A percentile compares a stretch with the other conserved stretches of the same genome.
phyloP scores from a whole-genome alignment of 2,113 vertebrate genomes.

The Geothlypis trichas region DNA sequence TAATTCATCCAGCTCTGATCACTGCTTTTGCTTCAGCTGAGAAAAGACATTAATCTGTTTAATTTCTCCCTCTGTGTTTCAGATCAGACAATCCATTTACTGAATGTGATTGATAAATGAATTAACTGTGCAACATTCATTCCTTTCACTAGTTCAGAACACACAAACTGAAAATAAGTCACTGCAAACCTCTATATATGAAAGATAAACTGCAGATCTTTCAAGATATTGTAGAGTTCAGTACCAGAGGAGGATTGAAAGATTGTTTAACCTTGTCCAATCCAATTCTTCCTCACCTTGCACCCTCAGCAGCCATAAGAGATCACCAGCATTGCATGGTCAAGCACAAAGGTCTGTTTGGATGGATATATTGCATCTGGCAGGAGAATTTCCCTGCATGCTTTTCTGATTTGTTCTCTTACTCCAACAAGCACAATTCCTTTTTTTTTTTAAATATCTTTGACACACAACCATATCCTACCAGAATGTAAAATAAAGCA shows the following conservation, averaged over 20 bases:
- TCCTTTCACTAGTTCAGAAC: not conserved
- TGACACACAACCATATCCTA: not conserved
- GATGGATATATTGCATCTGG: not conserved
- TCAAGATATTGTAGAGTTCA: not conserved
- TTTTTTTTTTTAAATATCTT: not conserved
- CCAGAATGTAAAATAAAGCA: not conserved
- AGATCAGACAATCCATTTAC: constrained; percentile 15
- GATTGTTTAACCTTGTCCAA: not conserved
- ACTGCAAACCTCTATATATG: not conserved
- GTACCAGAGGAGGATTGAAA: not conserved
- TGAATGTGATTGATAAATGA: constrained; percentile 18
- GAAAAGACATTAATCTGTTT: constrained; percentile 29
- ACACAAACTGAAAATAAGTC: not conserved
- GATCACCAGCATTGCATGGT: not conserved
- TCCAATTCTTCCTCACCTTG: not conserved
- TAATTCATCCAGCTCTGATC: constrained; percentile 29
- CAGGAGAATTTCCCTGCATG: not conserved
- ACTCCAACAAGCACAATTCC: not conserved
- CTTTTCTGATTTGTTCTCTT: not conserved
- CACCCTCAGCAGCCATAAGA: not conserved
- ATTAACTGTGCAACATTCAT: not conserved
- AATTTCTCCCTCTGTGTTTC: constrained; percentile 23
- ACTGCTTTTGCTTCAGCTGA: not conserved
- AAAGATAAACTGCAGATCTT: not conserved
- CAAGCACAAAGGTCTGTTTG: not conserved